These are phyloP conservation scores for Lethocerus indicus DNA, from an alignment of 1,140 invertebrate genomes.

Conservation along the genomic window DNA sequence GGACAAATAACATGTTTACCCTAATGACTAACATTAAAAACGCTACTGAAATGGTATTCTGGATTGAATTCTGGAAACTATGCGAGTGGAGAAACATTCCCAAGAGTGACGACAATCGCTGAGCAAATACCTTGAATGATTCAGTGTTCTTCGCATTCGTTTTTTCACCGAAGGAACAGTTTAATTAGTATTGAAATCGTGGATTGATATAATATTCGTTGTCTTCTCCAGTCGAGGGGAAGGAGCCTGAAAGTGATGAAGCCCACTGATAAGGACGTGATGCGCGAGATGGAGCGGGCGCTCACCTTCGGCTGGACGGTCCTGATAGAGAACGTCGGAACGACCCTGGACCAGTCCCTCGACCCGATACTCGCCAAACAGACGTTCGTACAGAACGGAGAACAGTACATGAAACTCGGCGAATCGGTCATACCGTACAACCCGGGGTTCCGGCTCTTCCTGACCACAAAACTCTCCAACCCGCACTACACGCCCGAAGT, in stretches of 20 bases:
- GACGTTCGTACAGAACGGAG: constrained; percentile 30
- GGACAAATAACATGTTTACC: no score
- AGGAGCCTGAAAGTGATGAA: constrained; percentile 37
- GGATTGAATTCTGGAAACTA: no score
- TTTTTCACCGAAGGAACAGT: no score
- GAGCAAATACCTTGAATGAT: background rate
- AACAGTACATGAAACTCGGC: constrained; percentile 33
- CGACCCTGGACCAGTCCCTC: constrained; percentile 43
- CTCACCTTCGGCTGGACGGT: constrained; percentile 49
- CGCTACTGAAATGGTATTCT: no score
- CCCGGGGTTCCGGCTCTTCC: constrained; percentile 64
- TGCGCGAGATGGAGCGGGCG: constrained; percentile 52
- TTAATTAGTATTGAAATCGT: no score
- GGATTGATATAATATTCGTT: no score
- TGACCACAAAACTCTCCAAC: constrained; percentile 78
- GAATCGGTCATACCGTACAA: constrained; percentile 67
- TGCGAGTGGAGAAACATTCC: no score
- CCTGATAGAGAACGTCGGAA: constrained; percentile 40
- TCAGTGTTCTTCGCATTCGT: no score
- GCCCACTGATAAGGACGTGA: constrained; percentile 45
- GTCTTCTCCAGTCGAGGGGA: constrained; percentile 32
- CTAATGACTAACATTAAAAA: no score
- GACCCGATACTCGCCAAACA: constrained; percentile 40
- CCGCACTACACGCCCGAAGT: constrained; percentile 83
- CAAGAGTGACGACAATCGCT: background rate